Base-by-base conservation (phyloP, 2,888 invertebrate species). In the Mythimna loreyi region DNA sequence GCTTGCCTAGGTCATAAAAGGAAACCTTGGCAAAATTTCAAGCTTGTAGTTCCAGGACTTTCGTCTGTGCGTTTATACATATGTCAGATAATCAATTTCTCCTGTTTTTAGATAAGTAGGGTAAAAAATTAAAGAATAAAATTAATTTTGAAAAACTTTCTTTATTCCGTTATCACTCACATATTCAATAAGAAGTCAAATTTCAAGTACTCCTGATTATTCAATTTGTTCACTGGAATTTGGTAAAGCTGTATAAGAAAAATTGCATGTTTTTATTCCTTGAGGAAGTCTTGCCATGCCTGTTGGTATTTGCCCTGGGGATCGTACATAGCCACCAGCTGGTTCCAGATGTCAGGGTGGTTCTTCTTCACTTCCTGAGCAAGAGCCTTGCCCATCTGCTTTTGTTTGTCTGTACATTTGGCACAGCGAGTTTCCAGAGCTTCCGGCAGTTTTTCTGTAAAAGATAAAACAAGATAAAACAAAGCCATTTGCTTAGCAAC, bases 331-430 rank as follows among this genome's bases (percentile, higher is more conserved):
- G 92, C 87, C 69, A 96, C 94, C 47, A 97, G 91, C 30, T 96
- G 89, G 13, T 92, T 86, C 96, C 96, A 97, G 72, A 96, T 92
- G 9, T 94, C 92, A 2, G 97, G 96, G 43, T 96, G 96, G 49
- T 96, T 95, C 62, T 94, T 94, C 84, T 96, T 96, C 13, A 97
- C 85, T 87, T 94, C 96, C 40, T 93, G 94, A 5, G 97, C 96
- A n/a, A 97, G 95, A 72, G 95, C 96, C 75, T 97, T 97, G 3
- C 97, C 96, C 61, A 96, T 96, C 82, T 95, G 90, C 85, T 96
- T 97, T 88, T 97, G 97, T 80, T 96, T 97, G 59, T 97, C 97
- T 7, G 97, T 97, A 86, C 97, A 98, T 90, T 97, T 97, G 21
- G 93, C 95, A 88, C 98, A 98, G 58, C 96, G 95, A 16, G 97